Evolutionary conservation across 2,113 vertebrate genomes (phyloP), one percentile per base, ranked within the genome.

Genomic region (Herpailurus yagouaroundi): DNA sequence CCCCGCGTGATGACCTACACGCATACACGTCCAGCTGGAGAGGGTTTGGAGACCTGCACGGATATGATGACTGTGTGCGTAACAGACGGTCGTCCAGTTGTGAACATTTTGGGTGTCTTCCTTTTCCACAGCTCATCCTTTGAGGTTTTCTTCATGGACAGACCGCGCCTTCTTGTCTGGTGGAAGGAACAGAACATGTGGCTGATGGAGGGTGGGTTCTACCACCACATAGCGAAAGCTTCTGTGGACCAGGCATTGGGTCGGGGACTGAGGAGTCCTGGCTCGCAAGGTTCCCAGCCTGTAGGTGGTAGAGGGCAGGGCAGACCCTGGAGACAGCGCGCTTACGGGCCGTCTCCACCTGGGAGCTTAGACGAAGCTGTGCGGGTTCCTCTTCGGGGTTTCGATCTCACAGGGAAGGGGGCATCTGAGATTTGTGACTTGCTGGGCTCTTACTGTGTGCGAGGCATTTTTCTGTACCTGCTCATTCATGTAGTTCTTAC

Each of bases 11-110:
- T 57, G 81, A 71, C 60, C n/a, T 15, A 8, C 64, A 25, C 6
- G 33, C 12, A 1, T 18, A 3, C 0, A 60, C 27, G 3, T 48
- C 33, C 2, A 4, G 10, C 18, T 2, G 31, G 71, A 57, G 50
- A 38, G 63, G 33, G 9, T 21, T 48, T 71, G 14, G 86, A 41
- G 76, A 77, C n/a, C 4, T 9, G 18, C 68, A 0, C 0, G n/a
- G 15, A 1, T 19, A 1, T 14, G 31, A 8, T 73, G 55, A 41
- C 23, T 13, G 19, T 41, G 45, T 41, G 36, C 9, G 0, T 29
- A 11, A 33, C 18, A 23, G 36, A 29, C 5, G 1, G 3, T 25
- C 7, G 36, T 74, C 63, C 36, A 15, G 0, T 12, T 77, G 85
- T 36, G n/a, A 79, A 1, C 29, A 29, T 57, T 33, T 50, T 4